Evolutionary conservation across 2,113 vertebrate species (phyloP).

Genomic region (Oncorhynchus nerka): DNA sequence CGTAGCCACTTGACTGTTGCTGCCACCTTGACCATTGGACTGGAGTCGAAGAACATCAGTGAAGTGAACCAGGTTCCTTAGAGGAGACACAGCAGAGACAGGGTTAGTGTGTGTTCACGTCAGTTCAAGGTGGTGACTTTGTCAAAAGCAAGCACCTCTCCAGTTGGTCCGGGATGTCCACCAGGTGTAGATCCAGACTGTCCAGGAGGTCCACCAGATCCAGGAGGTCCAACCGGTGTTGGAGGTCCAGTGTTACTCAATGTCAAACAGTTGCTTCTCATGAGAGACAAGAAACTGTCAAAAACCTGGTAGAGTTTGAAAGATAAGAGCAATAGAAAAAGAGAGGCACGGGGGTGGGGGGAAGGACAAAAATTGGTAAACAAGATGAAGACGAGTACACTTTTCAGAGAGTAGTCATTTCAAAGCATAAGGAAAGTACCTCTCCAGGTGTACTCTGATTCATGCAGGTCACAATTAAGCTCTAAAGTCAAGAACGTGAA

Average conservation of each 20-base stretch:
- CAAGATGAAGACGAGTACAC: not conserved
- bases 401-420: not conserved
- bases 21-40: not conserved
- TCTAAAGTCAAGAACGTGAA: not conserved
- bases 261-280: not conserved
- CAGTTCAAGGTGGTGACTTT: not conserved
- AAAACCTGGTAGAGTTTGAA: not conserved
- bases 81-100: not conserved
- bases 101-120: not conserved
- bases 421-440: not conserved
- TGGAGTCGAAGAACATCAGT: not conserved
- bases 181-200: not conserved
- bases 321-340: not conserved
- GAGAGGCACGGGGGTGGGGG: not conserved
- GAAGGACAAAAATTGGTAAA: not conserved
- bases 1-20: not conserved
- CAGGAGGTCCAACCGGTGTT: no score
- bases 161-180: not conserved
- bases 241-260: no score
- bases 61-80: not conserved
- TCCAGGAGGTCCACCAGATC: not conserved
- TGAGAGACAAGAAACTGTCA: not conserved
- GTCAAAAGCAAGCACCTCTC: not conserved
- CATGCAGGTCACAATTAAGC: not conserved
- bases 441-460: not conserved